These are phyloP conservation scores for Elgonia sp. DNA, from an alignment of 2,888 invertebrate genomes.

Conservation along the genomic window DNA sequence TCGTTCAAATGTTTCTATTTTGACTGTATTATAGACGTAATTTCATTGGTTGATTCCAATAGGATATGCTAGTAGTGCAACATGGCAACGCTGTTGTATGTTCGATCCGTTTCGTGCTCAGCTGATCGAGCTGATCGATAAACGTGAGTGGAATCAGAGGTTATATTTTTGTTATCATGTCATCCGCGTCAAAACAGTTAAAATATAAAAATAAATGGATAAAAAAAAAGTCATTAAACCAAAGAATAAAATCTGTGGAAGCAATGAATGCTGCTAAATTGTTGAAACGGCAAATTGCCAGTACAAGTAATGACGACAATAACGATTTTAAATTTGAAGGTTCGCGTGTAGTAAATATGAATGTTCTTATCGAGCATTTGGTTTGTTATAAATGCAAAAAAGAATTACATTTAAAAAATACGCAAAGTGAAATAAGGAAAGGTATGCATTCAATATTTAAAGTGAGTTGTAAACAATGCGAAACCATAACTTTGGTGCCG, in stretches of 20 bases:
- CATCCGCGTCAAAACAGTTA: not conserved
- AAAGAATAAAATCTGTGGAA: not conserved
- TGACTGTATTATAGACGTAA: too few species aligned
- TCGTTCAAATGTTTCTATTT: too few species aligned
- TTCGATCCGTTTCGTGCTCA: too few species aligned
- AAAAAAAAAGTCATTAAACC: not conserved
- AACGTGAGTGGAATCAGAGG: not conserved
- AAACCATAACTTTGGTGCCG: not conserved
- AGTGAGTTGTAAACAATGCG: not conserved
- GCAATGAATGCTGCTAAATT: too few species aligned
- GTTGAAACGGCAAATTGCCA: too few species aligned
- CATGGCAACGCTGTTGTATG: too few species aligned
- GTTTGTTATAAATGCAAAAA: not conserved
- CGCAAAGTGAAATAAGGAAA: not conserved
- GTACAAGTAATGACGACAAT: too few species aligned
- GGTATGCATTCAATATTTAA: slow-evolving; percentile 2
- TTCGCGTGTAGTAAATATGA: not conserved
- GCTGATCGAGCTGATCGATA: too few species aligned
- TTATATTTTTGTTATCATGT: not conserved
- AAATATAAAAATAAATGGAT: not conserved
- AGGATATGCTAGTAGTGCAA: too few species aligned
- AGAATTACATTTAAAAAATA: not conserved
- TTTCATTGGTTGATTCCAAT: too few species aligned
- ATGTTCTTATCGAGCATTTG: not conserved
- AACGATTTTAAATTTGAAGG: not conserved